Percentiles rank a stretch among this genome's conserved stretches.
phyloP scores from a whole-genome alignment of 2,113 vertebrate species.

The Hystrix cristata region DNA sequence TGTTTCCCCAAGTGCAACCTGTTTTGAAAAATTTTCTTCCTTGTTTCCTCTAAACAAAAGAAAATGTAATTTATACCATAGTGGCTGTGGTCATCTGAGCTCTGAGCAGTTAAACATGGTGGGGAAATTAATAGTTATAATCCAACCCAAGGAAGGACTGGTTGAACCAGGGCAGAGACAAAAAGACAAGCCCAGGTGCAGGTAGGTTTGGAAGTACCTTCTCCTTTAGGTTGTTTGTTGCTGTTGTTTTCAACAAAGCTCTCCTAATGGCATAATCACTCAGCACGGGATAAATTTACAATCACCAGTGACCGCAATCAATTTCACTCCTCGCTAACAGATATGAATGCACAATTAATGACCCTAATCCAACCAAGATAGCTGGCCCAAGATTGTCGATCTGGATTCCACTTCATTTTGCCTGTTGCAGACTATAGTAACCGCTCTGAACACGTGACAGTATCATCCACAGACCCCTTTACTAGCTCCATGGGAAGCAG shows the following conservation, averaged over 20 bases:
- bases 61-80: conserved; percentile 13
- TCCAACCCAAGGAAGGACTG: not conserved
- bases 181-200: not conserved
- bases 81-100: not conserved
- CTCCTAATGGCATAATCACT: not conserved
- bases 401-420: not conserved
- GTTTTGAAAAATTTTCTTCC: conserved; percentile 11
- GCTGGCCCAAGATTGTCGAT: not conserved
- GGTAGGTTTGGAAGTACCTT: not conserved
- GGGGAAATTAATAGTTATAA: conserved; percentile 33
- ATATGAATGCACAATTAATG: not conserved
- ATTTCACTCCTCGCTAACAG: conserved; percentile 29
- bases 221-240: not conserved
- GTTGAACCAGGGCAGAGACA: not conserved
- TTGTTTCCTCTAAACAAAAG: conserved; percentile 39
- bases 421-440: not conserved
- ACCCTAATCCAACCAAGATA: not conserved
- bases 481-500: not conserved
- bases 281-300: not conserved
- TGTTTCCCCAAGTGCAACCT: conserved; percentile 9
- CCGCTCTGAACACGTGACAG: not conserved
- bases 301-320: not conserved
- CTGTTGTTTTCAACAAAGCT: conserved; percentile 16
- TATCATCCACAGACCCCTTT: not conserved
- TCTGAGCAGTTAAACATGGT: not conserved